phyloP scores from a whole-genome alignment of 2,113 vertebrate species.

The Choloepus hoffmanni region DNA sequence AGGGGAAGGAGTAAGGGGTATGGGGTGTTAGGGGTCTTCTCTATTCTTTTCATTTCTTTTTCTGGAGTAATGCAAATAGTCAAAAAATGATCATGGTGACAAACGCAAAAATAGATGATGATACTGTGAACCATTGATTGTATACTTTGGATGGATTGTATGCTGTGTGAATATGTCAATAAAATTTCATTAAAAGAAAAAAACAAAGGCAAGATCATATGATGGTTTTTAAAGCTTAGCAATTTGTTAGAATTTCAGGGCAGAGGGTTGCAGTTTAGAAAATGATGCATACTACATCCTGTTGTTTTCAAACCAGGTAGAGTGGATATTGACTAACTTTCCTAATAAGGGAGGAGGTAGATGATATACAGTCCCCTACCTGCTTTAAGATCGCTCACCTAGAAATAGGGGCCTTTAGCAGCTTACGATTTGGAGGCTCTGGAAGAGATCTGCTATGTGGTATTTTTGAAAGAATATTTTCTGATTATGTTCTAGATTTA shows the following conservation, averaged over 20 bases:
- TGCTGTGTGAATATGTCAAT: no score
- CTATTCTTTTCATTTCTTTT: no score
- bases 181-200: no score
- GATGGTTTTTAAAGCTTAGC: not conserved
- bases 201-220: not conserved
- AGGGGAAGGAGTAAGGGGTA: no score
- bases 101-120: no score
- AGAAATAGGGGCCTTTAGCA: not conserved
- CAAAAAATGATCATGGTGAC: no score
- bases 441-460: not conserved
- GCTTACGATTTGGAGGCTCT: not conserved
- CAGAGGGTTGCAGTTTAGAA: not conserved
- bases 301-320: not conserved
- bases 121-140: no score
- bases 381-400: no score
- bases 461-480: slow-evolving; percentile 28
- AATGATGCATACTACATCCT: not conserved
- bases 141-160: no score
- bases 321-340: not conserved
- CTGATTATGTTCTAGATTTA: not conserved
- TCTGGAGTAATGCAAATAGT: no score
- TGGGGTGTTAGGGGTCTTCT: no score
- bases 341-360: not conserved
- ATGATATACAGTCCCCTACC: not conserved
- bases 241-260: not conserved